phyloP scores from a whole-genome alignment of 2,888 invertebrate species.

The Nineta flava region DNA sequence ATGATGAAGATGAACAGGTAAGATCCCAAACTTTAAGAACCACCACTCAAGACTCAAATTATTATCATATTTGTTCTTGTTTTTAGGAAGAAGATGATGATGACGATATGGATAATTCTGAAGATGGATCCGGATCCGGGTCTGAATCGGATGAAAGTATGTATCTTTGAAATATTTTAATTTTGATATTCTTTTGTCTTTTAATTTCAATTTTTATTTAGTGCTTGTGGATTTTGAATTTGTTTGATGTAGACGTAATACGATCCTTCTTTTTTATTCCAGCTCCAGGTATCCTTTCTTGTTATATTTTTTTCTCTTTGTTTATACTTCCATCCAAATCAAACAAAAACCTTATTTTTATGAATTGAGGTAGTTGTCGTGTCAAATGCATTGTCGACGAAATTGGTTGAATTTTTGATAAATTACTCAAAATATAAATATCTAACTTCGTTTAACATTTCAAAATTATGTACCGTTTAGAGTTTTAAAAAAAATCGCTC shows the following conservation, averaged over 20 bases:
- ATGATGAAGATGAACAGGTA: constrained; percentile 79
- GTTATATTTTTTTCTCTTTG: too few relatives aligned
- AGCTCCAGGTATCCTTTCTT: background rate
- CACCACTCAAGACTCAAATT: background rate
- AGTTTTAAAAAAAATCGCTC: too few relatives aligned
- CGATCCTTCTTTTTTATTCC: background rate
- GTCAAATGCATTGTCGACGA: too few relatives aligned
- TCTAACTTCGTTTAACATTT: too few relatives aligned
- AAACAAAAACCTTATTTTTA: too few relatives aligned
- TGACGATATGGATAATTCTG: constrained; percentile 40
- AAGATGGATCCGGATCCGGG: constrained; percentile 39
- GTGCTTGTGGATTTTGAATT: background rate
- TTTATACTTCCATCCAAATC: too few relatives aligned
- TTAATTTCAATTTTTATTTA: too few relatives aligned
- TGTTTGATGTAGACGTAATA: background rate
- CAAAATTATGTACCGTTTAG: too few relatives aligned
- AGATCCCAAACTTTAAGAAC: too few relatives aligned
- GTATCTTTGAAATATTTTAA: background rate
- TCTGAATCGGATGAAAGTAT: constrained; percentile 33
- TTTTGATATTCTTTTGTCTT: background rate
- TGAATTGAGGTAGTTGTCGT: too few relatives aligned
- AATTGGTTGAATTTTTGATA: too few relatives aligned
- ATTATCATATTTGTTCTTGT: constrained; percentile 20
- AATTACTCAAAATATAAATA: too few relatives aligned
- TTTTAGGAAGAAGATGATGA: constrained; percentile 46